Conservation (phyloP, 1,140 invertebrate genomes). For the Anagrus nilaparvatae region DNA sequence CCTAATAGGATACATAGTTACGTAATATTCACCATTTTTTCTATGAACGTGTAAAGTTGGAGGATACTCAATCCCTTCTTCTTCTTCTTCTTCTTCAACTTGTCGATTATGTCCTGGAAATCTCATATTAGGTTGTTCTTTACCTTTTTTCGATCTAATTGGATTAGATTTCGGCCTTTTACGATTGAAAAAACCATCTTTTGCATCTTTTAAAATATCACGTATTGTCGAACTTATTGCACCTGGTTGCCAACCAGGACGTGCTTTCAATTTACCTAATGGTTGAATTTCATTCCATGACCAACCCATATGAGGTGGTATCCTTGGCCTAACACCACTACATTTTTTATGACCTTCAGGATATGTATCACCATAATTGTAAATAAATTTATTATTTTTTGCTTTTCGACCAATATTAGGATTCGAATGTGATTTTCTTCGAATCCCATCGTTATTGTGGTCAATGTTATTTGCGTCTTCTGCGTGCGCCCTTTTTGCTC, state of each 20-base stretch:
- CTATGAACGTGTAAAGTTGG: constrained; percentile 33
- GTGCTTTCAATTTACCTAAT: constrained; percentile 23
- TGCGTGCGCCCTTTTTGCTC: constrained; percentile 13
- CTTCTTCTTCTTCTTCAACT: constrained; percentile 11
- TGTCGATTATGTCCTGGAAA: constrained; percentile 14
- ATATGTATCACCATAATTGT: constrained; percentile 23
- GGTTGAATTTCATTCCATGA: constrained; percentile 24
- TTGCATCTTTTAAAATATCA: constrained; percentile 28
- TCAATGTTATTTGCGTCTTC: background rate
- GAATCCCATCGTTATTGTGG: too few relatives aligned
- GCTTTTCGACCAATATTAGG: constrained; percentile 4
- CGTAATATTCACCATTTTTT: constrained; percentile 35
- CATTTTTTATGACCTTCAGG: constrained; percentile 27
- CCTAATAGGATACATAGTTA: constrained; percentile 36
- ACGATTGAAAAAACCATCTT: constrained; percentile 17
- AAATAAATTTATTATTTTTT: constrained; percentile 19
- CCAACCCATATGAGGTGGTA: constrained; percentile 33
- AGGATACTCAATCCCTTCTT: constrained; percentile 23
- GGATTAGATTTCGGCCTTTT: constrained; percentile 16
- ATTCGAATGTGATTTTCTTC: background rate
- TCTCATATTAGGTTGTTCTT: constrained; percentile 17
- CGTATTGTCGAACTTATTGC: constrained; percentile 26
- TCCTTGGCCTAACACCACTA: constrained; percentile 13
- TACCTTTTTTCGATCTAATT: constrained; percentile 14
- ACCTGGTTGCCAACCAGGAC: constrained; percentile 35